Base-by-base conservation (phyloP, 2,888 invertebrate species). In the Stramonita haemastoma region DNA sequence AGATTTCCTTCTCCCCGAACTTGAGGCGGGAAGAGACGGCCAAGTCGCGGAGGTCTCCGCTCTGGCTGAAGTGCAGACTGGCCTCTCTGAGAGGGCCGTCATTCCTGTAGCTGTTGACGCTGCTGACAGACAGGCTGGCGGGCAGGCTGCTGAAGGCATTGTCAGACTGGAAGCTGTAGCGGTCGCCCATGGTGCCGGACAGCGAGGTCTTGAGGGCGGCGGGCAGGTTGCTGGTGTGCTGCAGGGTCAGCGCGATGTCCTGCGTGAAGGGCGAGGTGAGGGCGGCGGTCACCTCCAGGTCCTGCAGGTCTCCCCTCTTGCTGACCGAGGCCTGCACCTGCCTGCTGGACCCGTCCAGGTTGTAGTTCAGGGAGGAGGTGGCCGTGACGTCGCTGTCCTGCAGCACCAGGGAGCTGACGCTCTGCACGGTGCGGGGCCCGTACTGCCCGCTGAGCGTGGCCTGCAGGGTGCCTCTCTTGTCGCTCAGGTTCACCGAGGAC, bases 301-400 rank as follows among this genome's bases (percentile, higher is more conserved):
- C 60, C 11, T 81, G n/a, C 86, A 79, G 57, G 26, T 79, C 86
- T 0, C 89, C 89, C 46, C 86, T 86, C 89, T 81, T 89, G 79
- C n/a, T 89, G 60, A 66, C 57, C 1, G 89, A 17, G 0, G 29
- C 60, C 73, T n/a, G 34, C 46, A 89, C 22, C 73, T 89, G 36
- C 32, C 22, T 34, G 0, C n/a, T 34, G 15, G 46, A 29, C 11
- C 81, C 81, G 8, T 79, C 90, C 73, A 89, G 46, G 29, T 87
- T 89, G 89, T 90, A 89, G 29, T 79, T 90, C 56, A 90, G 1
- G n/a, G 84, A 57, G 26, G 83, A 84, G 32, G 34, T 66, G 85
- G 60, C 86, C 29, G 32, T 86, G 85, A 87, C 73, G 81, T 90
- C 90, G 6, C n/a, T 29, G 77, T 86, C 73, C 32, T 34, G 56